These are phyloP conservation scores for Drosophila mercatorum DNA, from an alignment of 2,888 invertebrate species.

Conservation along the genomic window DNA sequence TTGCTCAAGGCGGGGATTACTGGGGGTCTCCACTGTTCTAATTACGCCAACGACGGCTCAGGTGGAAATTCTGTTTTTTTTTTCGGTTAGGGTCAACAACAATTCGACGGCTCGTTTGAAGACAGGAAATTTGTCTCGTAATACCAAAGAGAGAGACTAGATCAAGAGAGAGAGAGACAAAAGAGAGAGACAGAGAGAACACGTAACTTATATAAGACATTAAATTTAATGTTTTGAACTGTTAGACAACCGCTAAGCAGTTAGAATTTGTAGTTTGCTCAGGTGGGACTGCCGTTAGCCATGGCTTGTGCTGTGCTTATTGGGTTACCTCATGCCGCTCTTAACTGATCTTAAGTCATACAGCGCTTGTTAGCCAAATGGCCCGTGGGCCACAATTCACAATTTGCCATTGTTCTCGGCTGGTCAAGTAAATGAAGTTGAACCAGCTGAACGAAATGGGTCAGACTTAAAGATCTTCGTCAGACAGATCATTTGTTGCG, in stretches of 20 bases:
- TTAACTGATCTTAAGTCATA: conserved; percentile 22
- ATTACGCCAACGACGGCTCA: conserved; percentile 27
- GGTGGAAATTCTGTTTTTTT: conserved; percentile 25
- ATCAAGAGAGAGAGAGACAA: not conserved
- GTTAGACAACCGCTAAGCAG: conserved; percentile 55
- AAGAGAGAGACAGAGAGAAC: conserved; percentile 7
- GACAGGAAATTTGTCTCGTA: conserved; percentile 49
- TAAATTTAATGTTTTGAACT: conserved; percentile 39
- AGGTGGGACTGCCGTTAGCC: conserved; percentile 33
- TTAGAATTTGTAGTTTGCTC: conserved; percentile 19
- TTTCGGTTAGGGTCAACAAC: conserved; percentile 10
- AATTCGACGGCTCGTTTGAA: conserved; percentile 46
- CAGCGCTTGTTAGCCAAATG: conserved; percentile 54
- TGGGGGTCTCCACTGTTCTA: conserved; percentile 25
- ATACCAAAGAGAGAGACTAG: conserved; percentile 3
- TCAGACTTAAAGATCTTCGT: conserved; percentile 41
- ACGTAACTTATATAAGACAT: conserved; percentile 39
- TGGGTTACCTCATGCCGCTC: conserved; percentile 34
- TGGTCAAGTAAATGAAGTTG: conserved; percentile 14
- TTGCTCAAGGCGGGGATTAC: not conserved
- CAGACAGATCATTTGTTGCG: conserved; percentile 18
- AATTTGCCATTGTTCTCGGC: conserved; percentile 63
- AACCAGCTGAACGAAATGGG: conserved; percentile 52
- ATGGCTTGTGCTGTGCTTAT: conserved; percentile 17
- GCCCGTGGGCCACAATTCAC: conserved; percentile 48